phyloP scores from a whole-genome alignment of 2,113 vertebrate species.

The Pavo muticus region DNA sequence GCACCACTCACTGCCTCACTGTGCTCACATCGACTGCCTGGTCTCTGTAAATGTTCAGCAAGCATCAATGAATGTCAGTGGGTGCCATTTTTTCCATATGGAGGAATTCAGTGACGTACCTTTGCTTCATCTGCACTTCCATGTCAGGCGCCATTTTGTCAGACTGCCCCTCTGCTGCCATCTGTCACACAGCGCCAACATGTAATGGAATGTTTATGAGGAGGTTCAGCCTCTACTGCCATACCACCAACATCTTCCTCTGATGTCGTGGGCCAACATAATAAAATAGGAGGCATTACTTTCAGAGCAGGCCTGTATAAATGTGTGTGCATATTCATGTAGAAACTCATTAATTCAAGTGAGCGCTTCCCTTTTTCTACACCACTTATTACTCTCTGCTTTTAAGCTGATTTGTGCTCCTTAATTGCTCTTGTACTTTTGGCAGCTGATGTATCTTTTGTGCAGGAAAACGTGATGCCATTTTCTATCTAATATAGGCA shows the following conservation, averaged over 20 bases:
- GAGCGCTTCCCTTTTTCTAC: constrained; percentile 30
- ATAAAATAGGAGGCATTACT: background rate
- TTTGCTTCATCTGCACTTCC: too few species aligned
- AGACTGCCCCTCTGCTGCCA: background rate
- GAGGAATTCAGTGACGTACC: background rate
- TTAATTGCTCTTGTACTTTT: constrained; percentile 70
- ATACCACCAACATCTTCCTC: background rate
- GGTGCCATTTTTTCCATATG: too few species aligned
- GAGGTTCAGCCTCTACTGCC: background rate
- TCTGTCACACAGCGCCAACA: background rate
- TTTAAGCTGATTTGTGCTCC: constrained; percentile 66
- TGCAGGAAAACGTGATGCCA: background rate
- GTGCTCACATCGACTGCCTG: too few species aligned
- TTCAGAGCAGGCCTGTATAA: background rate
- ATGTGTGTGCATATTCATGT: constrained; percentile 12
- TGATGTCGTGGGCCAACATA: background rate
- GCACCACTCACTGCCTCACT: too few species aligned
- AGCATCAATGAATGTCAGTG: too few species aligned
- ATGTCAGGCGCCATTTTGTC: too few species aligned
- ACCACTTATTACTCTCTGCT: constrained; percentile 44
- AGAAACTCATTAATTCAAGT: constrained; percentile 59
- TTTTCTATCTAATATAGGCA: background rate
- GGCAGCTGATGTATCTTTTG: constrained; percentile 56
- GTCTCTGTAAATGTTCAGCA: too few species aligned
- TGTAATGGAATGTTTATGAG: background rate